Base-by-base conservation (phyloP, 2,797 vertebrate species). In the Balearica regulorum region DNA sequence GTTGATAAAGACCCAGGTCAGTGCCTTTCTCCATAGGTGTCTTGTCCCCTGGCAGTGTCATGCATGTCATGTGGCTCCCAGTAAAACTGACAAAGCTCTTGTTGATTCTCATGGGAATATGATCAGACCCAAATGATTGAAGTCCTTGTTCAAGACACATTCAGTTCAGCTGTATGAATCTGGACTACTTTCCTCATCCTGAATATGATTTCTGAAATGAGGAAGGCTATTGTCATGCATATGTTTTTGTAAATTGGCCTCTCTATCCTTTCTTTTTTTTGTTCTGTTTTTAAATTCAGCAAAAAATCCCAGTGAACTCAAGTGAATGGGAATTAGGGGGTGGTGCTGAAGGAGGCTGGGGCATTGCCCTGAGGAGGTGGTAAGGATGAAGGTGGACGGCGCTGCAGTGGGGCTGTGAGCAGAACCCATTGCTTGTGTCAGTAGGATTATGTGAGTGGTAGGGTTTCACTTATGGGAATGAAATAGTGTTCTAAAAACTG, bases 361-460 rank as follows among this genome's bases (percentile, higher is more conserved):
- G 33, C 24, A 53, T 9, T 1, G 1, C 20, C 4, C 29, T 31
- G 46, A 49, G 46, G 21, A 58, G 39, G 12, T 58, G 62, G 21
- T 55, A 20, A 55, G 15, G 28, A 7, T 53, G 48, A 28, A 62
- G 24, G 48, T 51, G 9, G 8, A 39, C 0, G 0, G 11, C 16
- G 31, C 65, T 94, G 71, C 41, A 44, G n/a, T 5, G 3, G 39
- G 43, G 22, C 43, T 88, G 13, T 21, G 19, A 89, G 48, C 46
- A 83, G 58, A 80, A n/a, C 19, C 10, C 41, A 10, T 11, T 78
- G 33, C 18, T 49, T 44, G 6, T 73, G 55, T 68, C 11, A 17
- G 26, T 11, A 57, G 41, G 41, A 75, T 12, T 26, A 84, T 57
- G 28, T 76, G 16, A 43, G 24, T 61, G 31, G 53, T 49, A 61